phyloP scores from a whole-genome alignment of 2,797 vertebrate genomes.

The Podarcis lilfordi region DNA sequence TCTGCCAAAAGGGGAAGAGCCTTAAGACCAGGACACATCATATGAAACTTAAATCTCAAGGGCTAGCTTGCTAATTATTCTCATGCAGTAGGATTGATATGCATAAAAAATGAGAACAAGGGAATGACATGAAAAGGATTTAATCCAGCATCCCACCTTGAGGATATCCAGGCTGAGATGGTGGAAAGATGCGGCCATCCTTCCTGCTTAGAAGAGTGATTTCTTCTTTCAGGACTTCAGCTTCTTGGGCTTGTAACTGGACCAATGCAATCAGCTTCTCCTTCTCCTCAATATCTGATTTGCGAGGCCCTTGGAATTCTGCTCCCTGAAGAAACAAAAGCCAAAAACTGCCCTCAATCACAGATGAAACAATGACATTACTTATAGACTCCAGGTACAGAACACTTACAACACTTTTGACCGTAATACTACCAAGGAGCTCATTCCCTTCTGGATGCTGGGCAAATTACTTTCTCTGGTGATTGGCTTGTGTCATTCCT shows the following conservation, averaged over 20 bases:
- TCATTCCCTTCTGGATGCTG: not conserved
- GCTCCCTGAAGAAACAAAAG: conserved; percentile 69
- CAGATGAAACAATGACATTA: not conserved
- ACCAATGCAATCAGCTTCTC: conserved; percentile 74
- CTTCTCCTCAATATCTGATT: conserved; percentile 71
- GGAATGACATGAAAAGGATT: not conserved
- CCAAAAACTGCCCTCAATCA: conserved; percentile 10
- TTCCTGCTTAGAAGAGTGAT: conserved; percentile 78
- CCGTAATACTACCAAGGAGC: not conserved
- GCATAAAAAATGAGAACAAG: not conserved
- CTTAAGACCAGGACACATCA: not conserved
- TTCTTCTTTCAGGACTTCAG: conserved; percentile 76
- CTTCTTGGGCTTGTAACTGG: conserved; percentile 64
- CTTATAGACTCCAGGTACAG: not conserved
- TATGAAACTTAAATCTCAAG: not conserved
- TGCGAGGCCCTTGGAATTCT: conserved; percentile 76
- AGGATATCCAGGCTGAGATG: conserved; percentile 45
- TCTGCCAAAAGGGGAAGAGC: not conserved
- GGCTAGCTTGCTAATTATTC: not conserved
- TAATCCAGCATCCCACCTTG: conserved; percentile 23
- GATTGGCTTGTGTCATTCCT: too few species aligned
- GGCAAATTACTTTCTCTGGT: not conserved
- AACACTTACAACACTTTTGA: not conserved
- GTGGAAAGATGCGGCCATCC: conserved; percentile 72
- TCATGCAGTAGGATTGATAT: not conserved